Evolutionary conservation across 1,140 invertebrate species (phyloP), one percentile per base, ranked within the genome.

Genomic region (Pseudomyrmex cubaensis): DNA sequence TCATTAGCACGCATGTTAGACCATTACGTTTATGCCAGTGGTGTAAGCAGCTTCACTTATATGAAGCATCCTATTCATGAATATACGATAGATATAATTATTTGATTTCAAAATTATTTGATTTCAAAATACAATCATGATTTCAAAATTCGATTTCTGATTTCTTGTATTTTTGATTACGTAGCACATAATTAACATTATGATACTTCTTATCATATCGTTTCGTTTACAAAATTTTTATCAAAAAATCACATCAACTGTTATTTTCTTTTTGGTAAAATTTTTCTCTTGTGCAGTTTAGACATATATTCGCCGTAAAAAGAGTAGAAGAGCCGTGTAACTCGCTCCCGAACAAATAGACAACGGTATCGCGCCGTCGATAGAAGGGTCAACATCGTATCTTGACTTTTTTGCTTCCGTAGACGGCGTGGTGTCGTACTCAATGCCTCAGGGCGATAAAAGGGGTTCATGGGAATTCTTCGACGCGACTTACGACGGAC

Each of bases 341-440:
- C 35, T 56, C 17, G 4, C 17, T 22, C 4, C 22, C 15, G 13
- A 78, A 48, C 10, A 78, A 59, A 35, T 70, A 17, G 20, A 48
- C 57, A 35, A 69, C 35, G 25, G 52, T 78, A 56, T 57, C 20
- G 17, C n/a, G 48, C 20, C 52, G 15, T 59, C 20, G 64, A 69
- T 57, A 54, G 44, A 44, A 50, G 12, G 52, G 54, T 78, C 76
- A 70, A 70, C 64, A 70, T 52, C 44, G 44, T 70, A 62, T 86
- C 56, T 87, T 66, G 72, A 85, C 73, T 90, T 95, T 94, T 48
- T 66, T 63, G 20, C 54, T 70, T n/a, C 20, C 52, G 20, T 94
- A 98, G 97, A 97, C 92, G 97, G 97, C 66, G 94, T 98, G 7
- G 93, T 97, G n/a, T 96, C 96, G 22, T 98, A 98, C 92, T 95